Percentiles rank a stretch among this genome's conserved stretches.
Conservation (phyloP, 2,797 vertebrate species). For the Pseudochromis fuscus region DNA sequence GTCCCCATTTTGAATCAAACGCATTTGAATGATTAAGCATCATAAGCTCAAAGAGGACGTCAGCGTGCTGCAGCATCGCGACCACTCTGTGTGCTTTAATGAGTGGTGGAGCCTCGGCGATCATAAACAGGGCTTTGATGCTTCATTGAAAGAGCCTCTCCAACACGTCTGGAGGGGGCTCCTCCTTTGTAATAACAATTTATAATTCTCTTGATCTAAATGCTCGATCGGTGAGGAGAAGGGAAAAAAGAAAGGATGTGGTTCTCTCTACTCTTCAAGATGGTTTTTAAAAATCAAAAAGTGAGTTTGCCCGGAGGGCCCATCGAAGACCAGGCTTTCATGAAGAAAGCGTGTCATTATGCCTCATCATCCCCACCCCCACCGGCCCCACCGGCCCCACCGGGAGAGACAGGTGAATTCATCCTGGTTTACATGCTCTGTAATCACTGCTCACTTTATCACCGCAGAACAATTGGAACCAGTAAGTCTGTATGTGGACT, state of each 20-base stretch:
- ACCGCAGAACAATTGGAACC: too few relatives aligned
- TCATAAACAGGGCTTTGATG: conserved; percentile 89
- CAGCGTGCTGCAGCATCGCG: conserved; percentile 46
- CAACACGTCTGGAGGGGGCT: conserved; percentile 89
- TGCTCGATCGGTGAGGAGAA: conserved; percentile 79
- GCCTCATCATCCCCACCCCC: conserved; percentile 71
- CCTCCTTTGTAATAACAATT: conserved; percentile 90
- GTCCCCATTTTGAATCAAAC: conserved; percentile 29
- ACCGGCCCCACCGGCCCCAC: conserved; percentile 75
- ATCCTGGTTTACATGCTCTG: too few relatives aligned
- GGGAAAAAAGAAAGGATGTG: conserved; percentile 30
- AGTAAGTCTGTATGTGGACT: too few relatives aligned
- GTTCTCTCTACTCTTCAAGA: conserved; percentile 51
- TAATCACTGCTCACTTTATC: conserved; percentile 89
- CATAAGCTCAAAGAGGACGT: conserved; percentile 42
- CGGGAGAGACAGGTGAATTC: conserved; percentile 66
- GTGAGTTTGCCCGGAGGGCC: conserved; percentile 88
- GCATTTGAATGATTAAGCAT: conserved; percentile 39
- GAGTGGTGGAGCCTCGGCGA: conserved; percentile 84
- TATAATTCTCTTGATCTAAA: conserved; percentile 90
- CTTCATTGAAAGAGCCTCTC: conserved; percentile 83
- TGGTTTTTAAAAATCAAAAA: conserved; percentile 85
- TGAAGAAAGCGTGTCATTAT: conserved; percentile 84
- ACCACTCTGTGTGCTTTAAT: conserved; percentile 82
- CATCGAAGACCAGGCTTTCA: conserved; percentile 82